Conservation (phyloP, 2,113 vertebrate genomes). For the Aramus guarauna region DNA sequence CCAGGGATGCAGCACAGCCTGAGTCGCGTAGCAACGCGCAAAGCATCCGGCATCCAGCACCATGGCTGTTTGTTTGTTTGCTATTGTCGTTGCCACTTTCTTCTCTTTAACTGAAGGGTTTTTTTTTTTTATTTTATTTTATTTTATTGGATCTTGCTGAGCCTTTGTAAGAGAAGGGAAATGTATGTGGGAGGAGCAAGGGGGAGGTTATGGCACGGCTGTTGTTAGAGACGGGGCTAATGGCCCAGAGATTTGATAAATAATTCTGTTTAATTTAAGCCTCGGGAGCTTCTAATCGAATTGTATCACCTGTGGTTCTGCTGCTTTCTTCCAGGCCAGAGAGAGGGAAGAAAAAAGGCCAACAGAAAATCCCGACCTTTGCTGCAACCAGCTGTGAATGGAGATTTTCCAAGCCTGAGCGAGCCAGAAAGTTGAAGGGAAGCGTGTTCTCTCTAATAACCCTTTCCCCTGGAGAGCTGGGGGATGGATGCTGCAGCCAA, state of each 20-base stretch:
- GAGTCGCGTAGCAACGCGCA: neutral
- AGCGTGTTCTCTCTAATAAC: neutral
- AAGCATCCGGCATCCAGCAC: neutral
- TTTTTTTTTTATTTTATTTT: neutral
- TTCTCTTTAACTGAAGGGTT: neutral
- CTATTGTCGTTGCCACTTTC: neutral
- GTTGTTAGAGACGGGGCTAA: neutral
- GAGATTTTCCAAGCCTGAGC: neutral
- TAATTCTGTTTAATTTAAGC: constrained; percentile 51
- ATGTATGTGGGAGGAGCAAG: neutral
- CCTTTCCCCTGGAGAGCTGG: neutral
- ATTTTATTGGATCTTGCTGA: neutral
- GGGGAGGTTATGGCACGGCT: neutral
- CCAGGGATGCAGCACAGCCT: neutral
- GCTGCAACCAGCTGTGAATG: neutral
- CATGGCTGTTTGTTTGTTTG: neutral
- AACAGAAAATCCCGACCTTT: neutral
- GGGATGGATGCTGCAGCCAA: neutral
- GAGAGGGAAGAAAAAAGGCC: neutral
- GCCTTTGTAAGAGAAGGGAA: neutral
- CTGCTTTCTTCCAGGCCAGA: neutral
- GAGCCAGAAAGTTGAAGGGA: neutral
- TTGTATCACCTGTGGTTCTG: constrained; percentile 47
- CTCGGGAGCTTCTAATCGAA: constrained; percentile 15
- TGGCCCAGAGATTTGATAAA: constrained; percentile 26